Evolutionary conservation across 2,888 invertebrate genomes (phyloP).

Genomic region (Meandrusa payeni): DNA sequence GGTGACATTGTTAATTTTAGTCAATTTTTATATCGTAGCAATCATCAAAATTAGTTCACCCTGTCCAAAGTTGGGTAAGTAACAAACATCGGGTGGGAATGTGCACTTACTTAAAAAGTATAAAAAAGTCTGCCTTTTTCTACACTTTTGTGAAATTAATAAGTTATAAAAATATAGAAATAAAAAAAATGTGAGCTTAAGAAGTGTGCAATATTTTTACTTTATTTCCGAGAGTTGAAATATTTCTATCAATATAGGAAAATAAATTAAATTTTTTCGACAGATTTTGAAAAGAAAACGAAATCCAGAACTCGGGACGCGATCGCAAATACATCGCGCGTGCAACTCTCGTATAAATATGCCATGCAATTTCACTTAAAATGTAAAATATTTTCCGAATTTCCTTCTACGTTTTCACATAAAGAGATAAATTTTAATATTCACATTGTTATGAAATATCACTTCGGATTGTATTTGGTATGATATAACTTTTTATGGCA

Average conservation of each 20-base stretch:
- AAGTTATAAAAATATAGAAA: no score
- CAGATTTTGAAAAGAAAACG: background rate
- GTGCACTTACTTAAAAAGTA: no score
- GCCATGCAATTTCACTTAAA: slow-evolving; percentile 1
- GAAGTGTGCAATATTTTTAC: background rate
- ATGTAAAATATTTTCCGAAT: slow-evolving; percentile 14
- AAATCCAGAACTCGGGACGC: no score
- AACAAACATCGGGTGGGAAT: no score
- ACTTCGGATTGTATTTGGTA: no score
- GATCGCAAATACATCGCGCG: slow-evolving; percentile 1
- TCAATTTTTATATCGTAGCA: no score
- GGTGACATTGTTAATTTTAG: no score
- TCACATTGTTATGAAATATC: background rate
- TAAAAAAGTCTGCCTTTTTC: no score
- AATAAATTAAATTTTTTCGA: background rate
- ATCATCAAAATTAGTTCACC: no score
- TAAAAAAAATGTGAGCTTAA: background rate
- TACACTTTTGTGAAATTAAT: no score
- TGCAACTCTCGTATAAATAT: slow-evolving; percentile 2
- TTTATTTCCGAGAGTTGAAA: background rate
- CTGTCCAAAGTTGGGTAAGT: no score
- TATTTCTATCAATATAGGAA: background rate
- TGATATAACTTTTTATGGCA: no score
- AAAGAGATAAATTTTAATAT: slow-evolving; percentile 7
- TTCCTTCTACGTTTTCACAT: background rate